phyloP scores from a whole-genome alignment of 1,140 invertebrate species.

The Drosophila burlai region DNA sequence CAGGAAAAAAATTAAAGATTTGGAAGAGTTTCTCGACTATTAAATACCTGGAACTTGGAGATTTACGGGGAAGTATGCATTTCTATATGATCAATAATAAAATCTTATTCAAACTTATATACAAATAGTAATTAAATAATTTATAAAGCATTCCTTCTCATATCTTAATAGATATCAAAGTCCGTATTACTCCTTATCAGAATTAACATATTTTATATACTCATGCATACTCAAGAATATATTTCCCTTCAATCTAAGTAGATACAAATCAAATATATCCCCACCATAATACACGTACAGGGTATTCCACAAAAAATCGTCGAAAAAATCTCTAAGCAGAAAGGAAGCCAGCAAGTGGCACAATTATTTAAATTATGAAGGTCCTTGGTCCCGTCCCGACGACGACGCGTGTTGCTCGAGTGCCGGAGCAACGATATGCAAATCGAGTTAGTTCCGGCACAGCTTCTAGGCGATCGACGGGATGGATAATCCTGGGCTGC shows the following conservation, averaged over 20 bases:
- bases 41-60: not conserved
- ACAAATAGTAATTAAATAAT: not conserved
- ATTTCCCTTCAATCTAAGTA: not conserved
- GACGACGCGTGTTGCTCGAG: slow-evolving; percentile 76
- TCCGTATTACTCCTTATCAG: not conserved
- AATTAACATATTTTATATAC: not conserved
- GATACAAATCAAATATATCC: not conserved
- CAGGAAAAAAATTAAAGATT: not conserved
- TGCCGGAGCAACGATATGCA: slow-evolving; percentile 63
- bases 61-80: not conserved
- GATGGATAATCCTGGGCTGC: slow-evolving; percentile 67
- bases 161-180: no score
- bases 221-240: no score
- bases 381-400: slow-evolving; percentile 42
- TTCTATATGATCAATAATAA: no score
- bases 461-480: slow-evolving; percentile 69
- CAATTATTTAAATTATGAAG: slow-evolving; percentile 84
- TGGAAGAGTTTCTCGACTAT: not conserved
- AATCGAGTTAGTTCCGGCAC: slow-evolving; percentile 77
- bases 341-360: slow-evolving; percentile 82
- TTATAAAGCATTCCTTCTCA: no score
- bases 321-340: slow-evolving; percentile 71
- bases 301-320: not conserved
- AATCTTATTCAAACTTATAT: not conserved
- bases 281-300: not conserved